Conservation (phyloP, 2,888 invertebrate genomes). For the Synanthedon myopaeformis region DNA sequence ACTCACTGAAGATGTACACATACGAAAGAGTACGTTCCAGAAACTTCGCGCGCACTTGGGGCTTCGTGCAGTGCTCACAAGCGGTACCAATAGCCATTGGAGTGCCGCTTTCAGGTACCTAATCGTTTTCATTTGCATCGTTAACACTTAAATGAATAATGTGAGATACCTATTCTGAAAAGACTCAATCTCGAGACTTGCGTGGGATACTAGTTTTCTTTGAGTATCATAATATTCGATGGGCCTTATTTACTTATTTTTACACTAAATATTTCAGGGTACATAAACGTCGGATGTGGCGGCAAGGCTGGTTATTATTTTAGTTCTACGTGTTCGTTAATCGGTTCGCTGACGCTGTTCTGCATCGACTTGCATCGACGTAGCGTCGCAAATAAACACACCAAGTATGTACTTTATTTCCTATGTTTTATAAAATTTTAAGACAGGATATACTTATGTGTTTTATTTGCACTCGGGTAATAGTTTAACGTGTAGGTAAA, state of each 20-base stretch:
- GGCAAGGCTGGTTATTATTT: constrained; percentile 87
- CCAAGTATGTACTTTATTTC: constrained; percentile 20
- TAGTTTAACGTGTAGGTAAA: too few species aligned
- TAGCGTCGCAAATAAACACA: constrained; percentile 80
- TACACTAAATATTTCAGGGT: constrained; percentile 65
- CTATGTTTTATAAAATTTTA: not conserved
- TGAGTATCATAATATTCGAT: too few species aligned
- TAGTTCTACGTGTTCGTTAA: constrained; percentile 81
- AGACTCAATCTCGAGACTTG: too few species aligned
- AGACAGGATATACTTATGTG: not conserved
- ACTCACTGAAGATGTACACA: constrained; percentile 90
- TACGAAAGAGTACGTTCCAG: constrained; percentile 87
- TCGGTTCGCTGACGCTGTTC: constrained; percentile 82
- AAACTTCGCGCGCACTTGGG: constrained; percentile 90
- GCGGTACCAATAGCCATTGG: constrained; percentile 87
- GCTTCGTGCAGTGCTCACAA: constrained; percentile 89
- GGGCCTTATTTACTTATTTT: too few species aligned
- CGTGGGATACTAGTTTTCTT: too few species aligned
- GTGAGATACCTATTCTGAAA: too few species aligned
- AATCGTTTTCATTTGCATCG: not conserved
- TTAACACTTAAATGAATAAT: too few species aligned
- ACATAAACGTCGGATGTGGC: constrained; percentile 82
- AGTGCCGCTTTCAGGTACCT: constrained; percentile 86
- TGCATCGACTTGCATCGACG: constrained; percentile 84
- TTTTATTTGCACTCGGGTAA: too few species aligned